Conservation (phyloP, 2,797 vertebrate genomes). For the Yasuhikotakia modesta region DNA sequence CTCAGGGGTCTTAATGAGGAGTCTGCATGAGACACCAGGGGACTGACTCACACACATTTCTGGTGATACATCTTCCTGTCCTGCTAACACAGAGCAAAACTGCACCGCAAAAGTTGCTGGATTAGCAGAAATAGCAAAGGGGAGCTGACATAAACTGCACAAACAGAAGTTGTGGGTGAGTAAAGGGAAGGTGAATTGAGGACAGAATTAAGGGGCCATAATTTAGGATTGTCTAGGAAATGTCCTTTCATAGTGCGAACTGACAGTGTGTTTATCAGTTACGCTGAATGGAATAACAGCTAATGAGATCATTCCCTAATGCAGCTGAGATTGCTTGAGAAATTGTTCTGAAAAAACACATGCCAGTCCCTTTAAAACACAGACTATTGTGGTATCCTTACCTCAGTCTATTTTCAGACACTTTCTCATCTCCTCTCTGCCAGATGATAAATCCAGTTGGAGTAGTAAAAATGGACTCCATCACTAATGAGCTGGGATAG, state of each 20-base stretch:
- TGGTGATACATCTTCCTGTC: conserved; percentile 56
- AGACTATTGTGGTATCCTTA: conserved; percentile 47
- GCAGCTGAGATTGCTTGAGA: conserved; percentile 13
- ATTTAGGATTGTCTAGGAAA: conserved; percentile 36
- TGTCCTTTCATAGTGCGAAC: conserved; percentile 9
- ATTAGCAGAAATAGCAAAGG: conserved; percentile 46
- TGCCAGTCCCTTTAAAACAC: conserved; percentile 39
- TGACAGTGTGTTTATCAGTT: neutral
- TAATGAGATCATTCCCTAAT: conserved; percentile 17
- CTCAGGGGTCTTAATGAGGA: conserved; percentile 58
- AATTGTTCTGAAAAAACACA: conserved; percentile 31
- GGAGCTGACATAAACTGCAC: conserved; percentile 32
- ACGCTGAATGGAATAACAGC: conserved; percentile 31
- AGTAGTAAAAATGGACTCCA: conserved; percentile 55
- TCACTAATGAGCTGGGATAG: conserved; percentile 59
- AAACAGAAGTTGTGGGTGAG: conserved; percentile 33
- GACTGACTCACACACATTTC: conserved; percentile 55
- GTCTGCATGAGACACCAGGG: conserved; percentile 54
- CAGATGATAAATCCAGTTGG: conserved; percentile 56
- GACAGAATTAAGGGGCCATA: conserved; percentile 35
- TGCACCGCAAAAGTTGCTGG: conserved; percentile 51
- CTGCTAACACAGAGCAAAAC: conserved; percentile 59
- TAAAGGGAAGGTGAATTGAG: conserved; percentile 38
- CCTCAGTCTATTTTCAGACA: conserved; percentile 57
- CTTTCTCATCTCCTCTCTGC: conserved; percentile 40